Evolutionary conservation across 2,888 invertebrate species (phyloP).

Genomic region (Synanthedon andrenaeformis): DNA sequence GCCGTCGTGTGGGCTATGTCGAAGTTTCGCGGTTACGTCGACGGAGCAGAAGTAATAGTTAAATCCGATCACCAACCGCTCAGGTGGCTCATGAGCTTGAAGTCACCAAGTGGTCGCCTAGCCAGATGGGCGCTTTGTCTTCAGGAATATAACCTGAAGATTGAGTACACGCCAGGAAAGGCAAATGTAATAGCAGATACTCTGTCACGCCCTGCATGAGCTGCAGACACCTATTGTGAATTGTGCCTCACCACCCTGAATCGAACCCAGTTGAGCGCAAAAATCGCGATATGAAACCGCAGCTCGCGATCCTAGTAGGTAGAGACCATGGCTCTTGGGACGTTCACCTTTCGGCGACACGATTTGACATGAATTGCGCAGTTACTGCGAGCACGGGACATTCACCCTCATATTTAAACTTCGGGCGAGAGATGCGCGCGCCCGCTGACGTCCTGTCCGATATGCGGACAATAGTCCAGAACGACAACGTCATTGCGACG

Average conservation of each 20-base stretch:
- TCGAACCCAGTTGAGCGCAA: constrained; percentile 23
- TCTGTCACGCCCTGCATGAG: too few species aligned
- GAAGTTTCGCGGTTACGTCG: too few species aligned
- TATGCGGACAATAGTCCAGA: background rate
- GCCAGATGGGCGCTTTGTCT: constrained; percentile 40
- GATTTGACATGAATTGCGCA: background rate
- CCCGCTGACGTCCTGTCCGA: background rate
- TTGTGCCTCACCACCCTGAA: constrained; percentile 9
- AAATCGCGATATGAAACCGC: constrained; percentile 21
- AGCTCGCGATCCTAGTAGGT: background rate
- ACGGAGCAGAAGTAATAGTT: too few species aligned
- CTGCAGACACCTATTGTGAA: constrained; percentile 23
- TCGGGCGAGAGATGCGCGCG: background rate
- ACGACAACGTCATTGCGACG: background rate
- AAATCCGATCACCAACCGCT: too few species aligned
- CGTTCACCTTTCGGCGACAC: background rate
- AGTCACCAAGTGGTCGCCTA: constrained; percentile 32
- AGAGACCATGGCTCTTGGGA: background rate
- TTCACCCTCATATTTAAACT: background rate
- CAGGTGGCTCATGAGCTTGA: constrained; percentile 30
- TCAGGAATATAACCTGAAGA: constrained; percentile 27
- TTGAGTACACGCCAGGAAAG: constrained; percentile 28
- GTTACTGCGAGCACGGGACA: background rate
- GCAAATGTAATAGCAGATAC: too few species aligned
- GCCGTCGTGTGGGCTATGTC: too few species aligned